Conservation (phyloP, 2,888 invertebrate species). For the Priapulus caudatus region DNA sequence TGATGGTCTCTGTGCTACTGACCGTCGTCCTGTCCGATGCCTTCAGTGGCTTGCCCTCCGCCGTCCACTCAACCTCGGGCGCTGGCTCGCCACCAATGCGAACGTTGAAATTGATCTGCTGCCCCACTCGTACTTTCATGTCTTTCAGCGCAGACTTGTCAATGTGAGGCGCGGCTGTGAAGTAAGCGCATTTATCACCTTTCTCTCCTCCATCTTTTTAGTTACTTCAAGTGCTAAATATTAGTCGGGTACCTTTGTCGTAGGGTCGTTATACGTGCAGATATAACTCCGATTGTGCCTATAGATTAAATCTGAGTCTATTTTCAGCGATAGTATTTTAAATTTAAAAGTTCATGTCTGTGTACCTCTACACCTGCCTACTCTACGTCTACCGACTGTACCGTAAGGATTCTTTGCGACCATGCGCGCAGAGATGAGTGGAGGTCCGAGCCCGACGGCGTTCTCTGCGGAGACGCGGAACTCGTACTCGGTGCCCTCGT, state of each 20-base stretch:
- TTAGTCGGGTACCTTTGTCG: no score
- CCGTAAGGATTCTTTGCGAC: slow-evolving; percentile 92
- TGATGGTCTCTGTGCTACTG: not conserved
- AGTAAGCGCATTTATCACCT: no score
- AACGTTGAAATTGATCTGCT: slow-evolving; percentile 84
- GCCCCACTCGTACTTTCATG: slow-evolving; percentile 88
- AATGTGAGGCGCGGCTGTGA: not conserved
- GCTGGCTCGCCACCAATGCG: slow-evolving; percentile 87
- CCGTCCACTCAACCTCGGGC: slow-evolving; percentile 77
- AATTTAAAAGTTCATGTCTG: no score
- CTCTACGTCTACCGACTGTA: slow-evolving; percentile 43
- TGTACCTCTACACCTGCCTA: no score
- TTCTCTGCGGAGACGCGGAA: slow-evolving; percentile 96
- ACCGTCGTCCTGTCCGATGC: not conserved
- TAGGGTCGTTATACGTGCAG: no score
- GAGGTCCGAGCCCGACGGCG: slow-evolving; percentile 57
- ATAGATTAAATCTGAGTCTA: no score
- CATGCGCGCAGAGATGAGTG: slow-evolving; percentile 56
- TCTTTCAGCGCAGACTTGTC: slow-evolving; percentile 72
- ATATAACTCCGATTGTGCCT: no score
- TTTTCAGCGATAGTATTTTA: no score
- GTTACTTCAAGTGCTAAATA: no score
- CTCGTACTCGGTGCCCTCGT: slow-evolving; percentile 86
- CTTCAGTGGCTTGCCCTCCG: slow-evolving; percentile 66
- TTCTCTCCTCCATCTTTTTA: no score